Base-by-base conservation (phyloP, 2,113 vertebrate genomes). In the Lepisosteus oculatus region DNA sequence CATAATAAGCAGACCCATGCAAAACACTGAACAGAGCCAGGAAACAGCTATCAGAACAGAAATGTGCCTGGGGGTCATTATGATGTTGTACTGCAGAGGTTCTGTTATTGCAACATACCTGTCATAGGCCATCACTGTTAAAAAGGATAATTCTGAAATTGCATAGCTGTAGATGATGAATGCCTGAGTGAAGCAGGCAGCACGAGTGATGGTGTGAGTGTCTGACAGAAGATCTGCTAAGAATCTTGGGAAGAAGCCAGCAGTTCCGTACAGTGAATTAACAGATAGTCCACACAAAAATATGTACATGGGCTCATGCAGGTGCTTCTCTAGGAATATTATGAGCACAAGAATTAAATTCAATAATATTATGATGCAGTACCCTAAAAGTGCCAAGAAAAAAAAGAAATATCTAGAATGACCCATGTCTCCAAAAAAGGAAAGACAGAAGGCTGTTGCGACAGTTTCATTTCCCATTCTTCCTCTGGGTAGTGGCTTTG, bases 221-320 rank as follows among this genome's bases (percentile, higher is more conserved):
- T 84, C 73, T 0, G 76, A 79, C n/a, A 87, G 43, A 0, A 89
- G 81, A 74, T 80, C 75, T n/a, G 47, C 72, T 0, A 93, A 78
- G 69, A 91, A 83, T 68, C 86, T 90, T 0, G 86, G 89, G 59
- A 89, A 90, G 74, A 91, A 86, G 0, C 69, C 75, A 13, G 88
- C 84, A 0, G 89, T 84, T 0, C 89, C 90, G 0, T 79, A 85
- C 14, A 90, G 15, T n/a, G 84, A 83, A 12, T 87, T 85, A 0
- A 91, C 8, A 44, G 86, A 88, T 5, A 90, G 79, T 71, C 85
- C 88, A 3, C 86, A 89, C 70, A 91, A 66, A 68, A 90, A 87
- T 65, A 89, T 70, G 78, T 90, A 89, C 84, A 90, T 86, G 51
- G 89, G 86, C 0, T 79, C 75, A n/a, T 90, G 88, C 2, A 92